phyloP scores from a whole-genome alignment of 2,113 vertebrate species.

The Sceloporus tristichus region DNA sequence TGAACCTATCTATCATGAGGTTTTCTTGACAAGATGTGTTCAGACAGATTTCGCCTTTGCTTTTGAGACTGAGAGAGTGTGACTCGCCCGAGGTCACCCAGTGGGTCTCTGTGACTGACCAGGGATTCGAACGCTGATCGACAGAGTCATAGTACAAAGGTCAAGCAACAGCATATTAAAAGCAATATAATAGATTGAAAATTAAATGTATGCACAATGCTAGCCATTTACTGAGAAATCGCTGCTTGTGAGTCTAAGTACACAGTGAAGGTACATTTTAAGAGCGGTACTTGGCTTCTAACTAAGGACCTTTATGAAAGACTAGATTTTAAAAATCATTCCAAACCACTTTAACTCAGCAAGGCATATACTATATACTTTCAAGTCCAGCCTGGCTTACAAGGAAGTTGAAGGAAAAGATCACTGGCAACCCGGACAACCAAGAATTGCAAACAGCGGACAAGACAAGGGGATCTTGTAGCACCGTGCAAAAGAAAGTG shows the following conservation, averaged over 20 bases:
- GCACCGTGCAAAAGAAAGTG: no score
- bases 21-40: no score
- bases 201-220: not conserved
- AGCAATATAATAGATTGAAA: no score
- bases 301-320: not conserved
- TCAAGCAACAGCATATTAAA: no score
- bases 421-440: not conserved
- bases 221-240: not conserved
- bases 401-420: not conserved
- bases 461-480: not conserved
- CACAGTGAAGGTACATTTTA: not conserved
- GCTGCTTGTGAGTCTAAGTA: not conserved
- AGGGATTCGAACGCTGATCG: no score
- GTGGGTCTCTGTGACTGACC: no score
- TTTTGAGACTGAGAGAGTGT: no score
- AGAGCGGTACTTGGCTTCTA: not conserved
- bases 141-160: no score
- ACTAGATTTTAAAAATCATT: no score
- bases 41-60: no score
- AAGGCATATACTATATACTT: not conserved
- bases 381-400: not conserved
- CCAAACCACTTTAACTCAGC: not conserved
- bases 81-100: no score
- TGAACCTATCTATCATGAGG: no score
- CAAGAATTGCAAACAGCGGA: not conserved